A percentile compares a stretch with the other conserved stretches of the same genome.
Evolutionary conservation across 2,888 invertebrate species (phyloP).

Genomic region (Pollenia amentaria): DNA sequence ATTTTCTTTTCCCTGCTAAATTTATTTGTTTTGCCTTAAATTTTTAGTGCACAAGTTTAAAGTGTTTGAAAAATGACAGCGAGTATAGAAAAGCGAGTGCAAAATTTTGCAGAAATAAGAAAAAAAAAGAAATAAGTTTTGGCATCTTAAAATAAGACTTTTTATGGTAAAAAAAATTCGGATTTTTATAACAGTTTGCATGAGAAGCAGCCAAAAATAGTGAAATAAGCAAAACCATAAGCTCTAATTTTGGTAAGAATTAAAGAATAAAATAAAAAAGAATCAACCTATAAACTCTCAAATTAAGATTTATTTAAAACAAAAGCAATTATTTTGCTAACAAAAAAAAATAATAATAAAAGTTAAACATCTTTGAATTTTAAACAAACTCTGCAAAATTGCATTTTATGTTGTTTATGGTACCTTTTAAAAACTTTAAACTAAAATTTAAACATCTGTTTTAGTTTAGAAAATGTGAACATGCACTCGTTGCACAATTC

Average conservation of each 20-base stretch:
- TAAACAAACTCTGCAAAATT: neutral
- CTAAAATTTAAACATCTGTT: slow-evolving; percentile 54
- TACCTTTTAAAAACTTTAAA: slow-evolving; percentile 27
- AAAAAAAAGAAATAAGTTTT: slow-evolving; percentile 54
- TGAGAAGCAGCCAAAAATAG: slow-evolving; percentile 35
- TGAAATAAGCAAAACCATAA: slow-evolving; percentile 18
- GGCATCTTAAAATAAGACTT: slow-evolving; percentile 65
- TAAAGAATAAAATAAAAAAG: neutral
- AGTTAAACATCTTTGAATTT: neutral
- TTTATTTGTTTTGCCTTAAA: slow-evolving; percentile 41
- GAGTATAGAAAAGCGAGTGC: neutral
- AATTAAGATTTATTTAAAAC: slow-evolving; percentile 23
- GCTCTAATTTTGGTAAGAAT: neutral
- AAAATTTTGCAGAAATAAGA: slow-evolving; percentile 1
- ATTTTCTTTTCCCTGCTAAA: slow-evolving; percentile 7
- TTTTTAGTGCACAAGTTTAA: slow-evolving; percentile 60
- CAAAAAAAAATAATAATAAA: slow-evolving; percentile 13
- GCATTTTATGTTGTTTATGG: neutral
- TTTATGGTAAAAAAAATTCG: slow-evolving; percentile 54
- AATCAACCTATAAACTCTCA: neutral
- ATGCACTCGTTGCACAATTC: slow-evolving; percentile 13
- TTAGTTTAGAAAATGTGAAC: slow-evolving; percentile 24
- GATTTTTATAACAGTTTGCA: slow-evolving; percentile 58
- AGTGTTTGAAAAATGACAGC: slow-evolving; percentile 53
- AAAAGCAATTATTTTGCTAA: slow-evolving; percentile 32